Percentiles rank a stretch among this genome's conserved stretches.
phyloP scores from a whole-genome alignment of 2,888 invertebrate species.

The Patella caerulea region DNA sequence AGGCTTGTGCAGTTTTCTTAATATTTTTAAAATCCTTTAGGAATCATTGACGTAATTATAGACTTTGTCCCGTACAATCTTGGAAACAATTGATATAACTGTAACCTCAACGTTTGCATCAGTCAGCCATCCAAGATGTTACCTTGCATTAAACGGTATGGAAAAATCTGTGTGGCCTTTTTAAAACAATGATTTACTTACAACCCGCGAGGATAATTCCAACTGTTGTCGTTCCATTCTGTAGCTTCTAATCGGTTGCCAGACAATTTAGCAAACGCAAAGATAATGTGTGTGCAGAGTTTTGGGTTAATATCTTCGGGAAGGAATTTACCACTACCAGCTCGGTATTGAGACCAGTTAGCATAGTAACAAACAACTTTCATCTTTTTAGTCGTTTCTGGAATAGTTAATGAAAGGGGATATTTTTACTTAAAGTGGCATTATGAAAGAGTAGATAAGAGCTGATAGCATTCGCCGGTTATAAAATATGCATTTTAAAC shows the following conservation, averaged over 20 bases:
- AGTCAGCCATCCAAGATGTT: too few relatives aligned
- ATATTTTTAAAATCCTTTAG: too few relatives aligned
- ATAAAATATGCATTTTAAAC: too few relatives aligned
- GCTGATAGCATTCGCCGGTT: too few relatives aligned
- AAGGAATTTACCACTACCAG: slow-evolving; percentile 89
- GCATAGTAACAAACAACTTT: slow-evolving; percentile 87
- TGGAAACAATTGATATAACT: too few relatives aligned
- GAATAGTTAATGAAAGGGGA: too few relatives aligned
- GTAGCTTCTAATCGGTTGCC: slow-evolving; percentile 93
- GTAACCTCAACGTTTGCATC: too few relatives aligned
- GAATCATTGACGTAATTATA: too few relatives aligned
- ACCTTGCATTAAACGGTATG: neutral
- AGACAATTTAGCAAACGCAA: slow-evolving; percentile 97
- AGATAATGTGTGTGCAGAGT: slow-evolving; percentile 95
- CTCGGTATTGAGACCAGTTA: slow-evolving; percentile 98
- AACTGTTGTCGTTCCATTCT: slow-evolving; percentile 89
- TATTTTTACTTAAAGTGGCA: too few relatives aligned
- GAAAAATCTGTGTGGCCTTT: neutral
- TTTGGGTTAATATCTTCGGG: slow-evolving; percentile 96
- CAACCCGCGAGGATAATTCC: slow-evolving; percentile 28
- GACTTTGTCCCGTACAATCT: too few relatives aligned
- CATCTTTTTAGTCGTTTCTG: too few relatives aligned
- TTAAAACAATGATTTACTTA: slow-evolving; percentile 14
- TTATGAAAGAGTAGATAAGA: too few relatives aligned
- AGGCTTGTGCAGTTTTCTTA: neutral